Evolutionary conservation across 2,113 vertebrate species (phyloP).

Genomic region (Channa maculata): DNA sequence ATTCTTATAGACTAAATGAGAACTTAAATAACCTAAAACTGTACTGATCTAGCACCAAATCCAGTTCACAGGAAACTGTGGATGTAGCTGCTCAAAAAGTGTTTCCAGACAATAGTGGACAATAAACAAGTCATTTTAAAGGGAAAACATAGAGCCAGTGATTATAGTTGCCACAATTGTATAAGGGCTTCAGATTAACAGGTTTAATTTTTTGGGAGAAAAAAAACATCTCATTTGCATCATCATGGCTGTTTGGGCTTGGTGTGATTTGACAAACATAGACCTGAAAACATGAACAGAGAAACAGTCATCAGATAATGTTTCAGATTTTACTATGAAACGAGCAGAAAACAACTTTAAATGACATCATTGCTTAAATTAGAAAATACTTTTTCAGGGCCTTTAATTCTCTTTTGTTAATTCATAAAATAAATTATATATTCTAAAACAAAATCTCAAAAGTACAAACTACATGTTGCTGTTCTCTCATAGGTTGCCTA

Average conservation of each 20-base stretch:
- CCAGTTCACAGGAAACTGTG: neutral
- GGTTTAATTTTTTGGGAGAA: neutral
- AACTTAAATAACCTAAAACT: no score
- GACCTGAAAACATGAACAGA: no score
- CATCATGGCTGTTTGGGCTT: neutral
- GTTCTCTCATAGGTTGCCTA: conserved; percentile 84
- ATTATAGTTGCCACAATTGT: neutral
- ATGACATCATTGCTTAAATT: neutral
- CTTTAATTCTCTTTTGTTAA: neutral
- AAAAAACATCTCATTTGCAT: neutral
- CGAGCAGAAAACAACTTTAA: neutral
- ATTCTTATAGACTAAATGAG: no score
- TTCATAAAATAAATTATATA: neutral
- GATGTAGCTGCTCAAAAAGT: conserved; percentile 1
- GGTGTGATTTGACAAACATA: no score
- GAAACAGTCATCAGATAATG: no score
- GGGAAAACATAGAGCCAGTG: neutral
- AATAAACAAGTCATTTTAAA: neutral
- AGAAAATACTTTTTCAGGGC: neutral
- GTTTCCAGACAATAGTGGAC: neutral
- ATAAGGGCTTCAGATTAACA: neutral
- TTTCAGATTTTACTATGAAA: no score
- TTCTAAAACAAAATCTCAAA: neutral
- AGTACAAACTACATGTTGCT: neutral
- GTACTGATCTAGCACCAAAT: no score